phyloP scores from a whole-genome alignment of 53 echinoderm and acorn worm species.

The Mesocentrotus franciscanus region DNA sequence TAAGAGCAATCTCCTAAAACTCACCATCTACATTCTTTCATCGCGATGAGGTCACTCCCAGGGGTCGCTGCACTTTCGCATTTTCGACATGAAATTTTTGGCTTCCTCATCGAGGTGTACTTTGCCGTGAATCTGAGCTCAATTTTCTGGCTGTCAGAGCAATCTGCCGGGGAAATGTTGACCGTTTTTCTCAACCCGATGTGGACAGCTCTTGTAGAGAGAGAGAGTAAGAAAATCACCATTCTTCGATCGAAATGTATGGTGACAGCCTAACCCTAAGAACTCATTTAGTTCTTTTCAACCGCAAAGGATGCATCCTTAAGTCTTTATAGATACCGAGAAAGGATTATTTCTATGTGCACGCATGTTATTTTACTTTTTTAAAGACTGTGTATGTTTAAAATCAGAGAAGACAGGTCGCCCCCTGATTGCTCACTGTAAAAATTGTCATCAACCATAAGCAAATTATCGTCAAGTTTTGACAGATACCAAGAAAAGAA shows the following conservation, averaged over 20 bases:
- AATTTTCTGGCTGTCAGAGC: constrained; percentile 35
- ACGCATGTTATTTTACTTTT: no score
- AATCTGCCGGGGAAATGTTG: neutral
- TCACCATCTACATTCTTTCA: neutral
- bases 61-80: constrained; percentile 26
- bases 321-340: neutral
- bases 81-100: neutral
- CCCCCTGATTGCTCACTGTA: no score
- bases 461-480: no score
- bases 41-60: neutral
- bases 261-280: neutral
- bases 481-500: no score
- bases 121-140: constrained; percentile 17
- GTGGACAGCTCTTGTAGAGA: neutral
- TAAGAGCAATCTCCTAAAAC: neutral
- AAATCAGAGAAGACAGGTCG: no score
- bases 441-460: no score
- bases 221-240: neutral
- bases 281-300: neutral
- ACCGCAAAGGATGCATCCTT: neutral
- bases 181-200: neutral
- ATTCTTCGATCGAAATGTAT: neutral
- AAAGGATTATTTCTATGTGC: neutral
- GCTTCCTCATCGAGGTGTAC: neutral
- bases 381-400: no score